These are phyloP conservation scores for Dryobota labecula DNA, from an alignment of 2,888 invertebrate genomes.

Conservation along the genomic window DNA sequence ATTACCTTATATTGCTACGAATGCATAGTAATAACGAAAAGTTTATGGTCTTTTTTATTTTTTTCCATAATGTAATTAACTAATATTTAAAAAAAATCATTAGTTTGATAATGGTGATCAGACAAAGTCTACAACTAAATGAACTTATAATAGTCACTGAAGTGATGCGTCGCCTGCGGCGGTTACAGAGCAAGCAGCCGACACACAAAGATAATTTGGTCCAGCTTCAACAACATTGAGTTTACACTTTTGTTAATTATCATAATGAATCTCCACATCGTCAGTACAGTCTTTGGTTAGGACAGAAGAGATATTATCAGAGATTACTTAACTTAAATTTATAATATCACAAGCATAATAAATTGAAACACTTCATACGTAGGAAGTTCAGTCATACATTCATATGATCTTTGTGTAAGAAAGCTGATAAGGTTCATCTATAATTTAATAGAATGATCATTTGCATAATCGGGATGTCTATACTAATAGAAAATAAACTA, in stretches of 20 bases:
- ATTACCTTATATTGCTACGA: conserved; percentile 86
- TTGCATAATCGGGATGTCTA: conserved; percentile 57
- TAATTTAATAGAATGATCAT: conserved; percentile 55
- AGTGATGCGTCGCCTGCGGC: conserved; percentile 64
- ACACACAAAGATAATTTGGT: conserved; percentile 83
- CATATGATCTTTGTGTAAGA: conserved; percentile 57
- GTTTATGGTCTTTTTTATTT: conserved; percentile 82
- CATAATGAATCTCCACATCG: conserved; percentile 77
- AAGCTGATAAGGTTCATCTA: conserved; percentile 63
- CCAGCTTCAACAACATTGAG: conserved; percentile 84
- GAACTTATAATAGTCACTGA: conserved; percentile 76
- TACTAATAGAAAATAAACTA: conserved; percentile 64
- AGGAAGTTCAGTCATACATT: conserved; percentile 72
- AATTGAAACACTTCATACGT: conserved; percentile 74
- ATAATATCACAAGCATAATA: conserved; percentile 89
- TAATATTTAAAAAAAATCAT: conserved; percentile 74
- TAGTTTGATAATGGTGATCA: conserved; percentile 78
- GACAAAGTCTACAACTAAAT: conserved; percentile 79
- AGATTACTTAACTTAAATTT: conserved; percentile 84
- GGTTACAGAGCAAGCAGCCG: conserved; percentile 63
- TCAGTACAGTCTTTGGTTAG: conserved; percentile 89
- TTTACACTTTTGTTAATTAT: conserved; percentile 76
- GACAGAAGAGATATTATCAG: conserved; percentile 83
- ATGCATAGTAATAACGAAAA: conserved; percentile 83
- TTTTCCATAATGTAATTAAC: conserved; percentile 76